phyloP scores from a whole-genome alignment of 2,113 vertebrate species.

The Corapipo altera region DNA sequence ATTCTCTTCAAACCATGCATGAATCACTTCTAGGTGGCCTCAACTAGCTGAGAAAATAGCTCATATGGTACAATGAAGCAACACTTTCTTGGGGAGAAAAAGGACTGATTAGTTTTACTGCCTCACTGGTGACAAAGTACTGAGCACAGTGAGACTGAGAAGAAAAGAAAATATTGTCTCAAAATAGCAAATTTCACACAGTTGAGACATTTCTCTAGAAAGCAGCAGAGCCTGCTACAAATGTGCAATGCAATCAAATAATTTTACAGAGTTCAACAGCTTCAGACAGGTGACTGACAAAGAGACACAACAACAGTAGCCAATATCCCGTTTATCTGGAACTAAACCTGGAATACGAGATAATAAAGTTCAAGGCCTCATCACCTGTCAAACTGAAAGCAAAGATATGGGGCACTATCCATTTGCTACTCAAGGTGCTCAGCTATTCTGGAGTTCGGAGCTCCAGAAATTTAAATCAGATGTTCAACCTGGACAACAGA shows the following conservation, averaged over 20 bases:
- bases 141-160: background rate
- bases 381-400: background rate
- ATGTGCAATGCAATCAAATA: background rate
- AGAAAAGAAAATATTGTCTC: background rate
- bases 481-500: background rate
- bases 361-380: background rate
- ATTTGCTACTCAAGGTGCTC: background rate
- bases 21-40: background rate
- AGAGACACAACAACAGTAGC: background rate
- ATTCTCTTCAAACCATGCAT: background rate
- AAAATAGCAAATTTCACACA: background rate
- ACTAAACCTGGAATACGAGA: background rate
- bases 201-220: background rate
- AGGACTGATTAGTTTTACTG: background rate
- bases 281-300: background rate
- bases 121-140: background rate
- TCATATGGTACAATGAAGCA: background rate
- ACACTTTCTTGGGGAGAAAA: background rate
- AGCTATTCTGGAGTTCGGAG: background rate
- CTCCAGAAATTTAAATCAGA: background rate
- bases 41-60: background rate
- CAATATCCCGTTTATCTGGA: background rate
- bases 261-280: background rate
- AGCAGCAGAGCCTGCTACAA: background rate
- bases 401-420: background rate